Percentiles rank a stretch among this genome's conserved stretches.
Evolutionary conservation across 2,888 invertebrate species (phyloP).

Genomic region (Oxytorus armatus): DNA sequence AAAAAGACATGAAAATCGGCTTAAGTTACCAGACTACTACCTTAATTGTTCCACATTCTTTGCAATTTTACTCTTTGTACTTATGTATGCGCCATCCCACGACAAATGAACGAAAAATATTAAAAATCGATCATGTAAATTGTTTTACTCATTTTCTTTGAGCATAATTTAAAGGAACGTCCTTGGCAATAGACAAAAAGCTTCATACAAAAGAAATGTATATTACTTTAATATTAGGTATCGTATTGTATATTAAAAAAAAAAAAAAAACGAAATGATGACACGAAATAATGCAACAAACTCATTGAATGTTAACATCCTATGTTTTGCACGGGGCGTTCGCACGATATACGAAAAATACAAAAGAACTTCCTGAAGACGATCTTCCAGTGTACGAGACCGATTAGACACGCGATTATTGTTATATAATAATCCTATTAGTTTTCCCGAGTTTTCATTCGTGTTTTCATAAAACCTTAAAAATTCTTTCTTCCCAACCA

Average conservation of each 20-base stretch:
- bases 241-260: no score
- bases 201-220: no score
- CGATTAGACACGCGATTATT: constrained; percentile 44
- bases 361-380: constrained; percentile 68
- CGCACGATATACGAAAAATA: constrained; percentile 76
- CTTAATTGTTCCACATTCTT: no score
- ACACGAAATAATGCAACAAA: constrained; percentile 54
- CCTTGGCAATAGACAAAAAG: no score
- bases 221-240: not conserved
- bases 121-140: no score
- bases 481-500: constrained; percentile 8
- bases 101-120: no score
- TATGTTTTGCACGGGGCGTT: constrained; percentile 80
- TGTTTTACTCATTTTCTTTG: no score
- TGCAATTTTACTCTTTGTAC: no score
- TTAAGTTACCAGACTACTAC: no score
- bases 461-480: constrained; percentile 18
- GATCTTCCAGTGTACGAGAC: constrained; percentile 62
- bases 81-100: no score
- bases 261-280: constrained; percentile 49
- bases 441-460: constrained; percentile 44
- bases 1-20: no score
- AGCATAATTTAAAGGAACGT: no score
- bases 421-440: constrained; percentile 29
- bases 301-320: constrained; percentile 74